These are phyloP conservation scores for Omphaloscelis lunosa DNA, from an alignment of 2,888 invertebrate species.

Conservation along the genomic window DNA sequence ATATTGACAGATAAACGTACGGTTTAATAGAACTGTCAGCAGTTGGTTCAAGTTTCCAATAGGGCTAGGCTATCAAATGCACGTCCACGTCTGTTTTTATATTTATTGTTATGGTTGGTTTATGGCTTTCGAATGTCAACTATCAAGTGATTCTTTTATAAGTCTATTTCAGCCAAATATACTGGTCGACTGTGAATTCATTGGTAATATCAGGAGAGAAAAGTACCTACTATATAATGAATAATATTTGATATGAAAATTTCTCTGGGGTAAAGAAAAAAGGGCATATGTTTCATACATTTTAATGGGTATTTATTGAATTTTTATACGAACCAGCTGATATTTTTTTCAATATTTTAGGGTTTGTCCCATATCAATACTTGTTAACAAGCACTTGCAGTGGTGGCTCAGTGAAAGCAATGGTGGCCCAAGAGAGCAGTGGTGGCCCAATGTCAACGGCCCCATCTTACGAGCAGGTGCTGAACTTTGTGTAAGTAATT, in stretches of 20 bases:
- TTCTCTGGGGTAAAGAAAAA: not conserved
- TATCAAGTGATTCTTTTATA: slow-evolving; percentile 7
- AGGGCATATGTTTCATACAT: not conserved
- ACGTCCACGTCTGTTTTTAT: slow-evolving; percentile 17
- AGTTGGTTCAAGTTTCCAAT: slow-evolving; percentile 25
- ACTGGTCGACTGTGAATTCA: not conserved
- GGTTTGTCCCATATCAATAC: not conserved
- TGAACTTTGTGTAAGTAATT: too few species aligned
- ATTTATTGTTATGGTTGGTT: slow-evolving; percentile 19
- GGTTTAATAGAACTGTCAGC: slow-evolving; percentile 46
- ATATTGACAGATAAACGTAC: slow-evolving; percentile 19
- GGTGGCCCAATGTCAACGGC: too few species aligned
- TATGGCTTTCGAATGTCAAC: slow-evolving; percentile 6
- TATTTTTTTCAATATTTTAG: not conserved
- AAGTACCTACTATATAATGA: not conserved
- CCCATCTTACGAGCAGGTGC: too few species aligned
- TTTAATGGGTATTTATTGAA: not conserved
- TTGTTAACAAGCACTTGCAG: not conserved
- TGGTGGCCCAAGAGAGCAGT: too few species aligned
- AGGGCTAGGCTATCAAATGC: slow-evolving; percentile 37
- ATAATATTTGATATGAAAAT: not conserved
- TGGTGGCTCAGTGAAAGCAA: too few species aligned
- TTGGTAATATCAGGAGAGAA: not conserved
- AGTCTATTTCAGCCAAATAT: not conserved
- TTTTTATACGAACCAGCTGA: not conserved